A percentile compares a stretch with the other conserved stretches of the same genome.
These are phyloP conservation scores for Martes martes DNA, from an alignment of 2,113 vertebrate species.

Conservation along the genomic window DNA sequence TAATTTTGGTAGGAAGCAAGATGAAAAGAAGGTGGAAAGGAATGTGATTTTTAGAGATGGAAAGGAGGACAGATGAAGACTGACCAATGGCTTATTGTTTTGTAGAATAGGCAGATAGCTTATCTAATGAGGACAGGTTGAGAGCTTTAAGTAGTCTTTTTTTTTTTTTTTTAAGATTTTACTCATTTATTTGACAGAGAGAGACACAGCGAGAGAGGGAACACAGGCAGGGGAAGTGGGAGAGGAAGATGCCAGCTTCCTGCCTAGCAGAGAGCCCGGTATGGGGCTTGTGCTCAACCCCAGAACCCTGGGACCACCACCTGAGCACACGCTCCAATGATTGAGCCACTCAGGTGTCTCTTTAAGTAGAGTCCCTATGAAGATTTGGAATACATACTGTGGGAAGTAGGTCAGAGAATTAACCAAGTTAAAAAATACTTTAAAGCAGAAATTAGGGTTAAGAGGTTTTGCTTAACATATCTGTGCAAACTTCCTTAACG, in stretches of 20 bases:
- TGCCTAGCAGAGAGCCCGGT: too few relatives aligned
- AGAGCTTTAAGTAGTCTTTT: neutral
- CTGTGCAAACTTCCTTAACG: neutral
- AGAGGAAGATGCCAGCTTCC: too few relatives aligned
- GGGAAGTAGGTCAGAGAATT: neutral
- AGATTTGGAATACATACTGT: neutral
- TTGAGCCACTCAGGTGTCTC: too few relatives aligned
- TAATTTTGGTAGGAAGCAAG: neutral
- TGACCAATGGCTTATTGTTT: neutral
- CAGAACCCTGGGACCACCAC: too few relatives aligned
- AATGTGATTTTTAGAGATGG: neutral
- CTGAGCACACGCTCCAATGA: too few relatives aligned
- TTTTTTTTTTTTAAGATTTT: too few relatives aligned
- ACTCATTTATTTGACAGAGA: too few relatives aligned
- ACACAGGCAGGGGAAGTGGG: too few relatives aligned
- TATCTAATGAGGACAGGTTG: neutral
- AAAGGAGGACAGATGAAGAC: neutral
- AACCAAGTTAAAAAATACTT: neutral
- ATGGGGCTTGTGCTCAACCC: too few relatives aligned
- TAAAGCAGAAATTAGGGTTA: neutral
- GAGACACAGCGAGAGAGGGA: too few relatives aligned
- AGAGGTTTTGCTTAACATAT: neutral
- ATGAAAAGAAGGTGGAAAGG: neutral
- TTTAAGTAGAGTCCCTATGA: neutral
- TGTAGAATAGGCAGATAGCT: neutral